Base-by-base conservation (phyloP, 2,113 vertebrate genomes). In the Leptobrachium ailaonicum region DNA sequence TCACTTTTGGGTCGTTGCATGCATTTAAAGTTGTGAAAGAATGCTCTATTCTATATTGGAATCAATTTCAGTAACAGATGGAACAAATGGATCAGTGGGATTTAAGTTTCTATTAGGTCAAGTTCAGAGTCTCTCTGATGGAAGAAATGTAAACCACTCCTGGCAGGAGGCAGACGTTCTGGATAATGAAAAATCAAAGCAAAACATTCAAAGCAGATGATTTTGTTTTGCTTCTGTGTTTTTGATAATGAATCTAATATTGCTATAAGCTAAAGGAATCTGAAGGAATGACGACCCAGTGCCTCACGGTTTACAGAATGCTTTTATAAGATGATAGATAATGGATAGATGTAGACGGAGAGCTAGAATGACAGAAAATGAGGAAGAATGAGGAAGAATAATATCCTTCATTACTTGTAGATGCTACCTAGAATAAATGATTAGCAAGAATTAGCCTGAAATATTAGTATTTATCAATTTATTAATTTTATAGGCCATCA, bases 81-180 rank as follows among this genome's bases (percentile, higher is more conserved):
- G 79, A 81, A 81, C 71, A 50, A 81, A 81, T 75, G 79, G 71
- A 81, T 81, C 79, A 81, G 79, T 81, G 79, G 79, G 79, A 81
- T 75, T 81, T 81, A 81, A 81, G 79, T 81, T 81, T 66, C 79
- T 81, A 81, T 81, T 81, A 81, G 79, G 79, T 81, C 79, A 81
- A 81, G 79, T 81, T 81, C 72, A 50, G 79, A 75, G 71, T 53
- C 79, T 81, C 79, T 81, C 79, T 75, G 79, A 81, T 69, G 72
- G 79, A 81, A 81, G 79, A 75, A 72, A 81, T 81, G 79, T 69
- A 81, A 81, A 81, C 79, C 71, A 81, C 72, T 81, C 64, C 72
- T 81, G 79, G 79, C 79, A 81, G 79, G 56, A 81, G 79, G 79
- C 72, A 81, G 79, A 81, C 79, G 66, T 81, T 81, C 72, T 75